phyloP scores from a whole-genome alignment of 2,113 vertebrate genomes.

The Marmota monax region DNA sequence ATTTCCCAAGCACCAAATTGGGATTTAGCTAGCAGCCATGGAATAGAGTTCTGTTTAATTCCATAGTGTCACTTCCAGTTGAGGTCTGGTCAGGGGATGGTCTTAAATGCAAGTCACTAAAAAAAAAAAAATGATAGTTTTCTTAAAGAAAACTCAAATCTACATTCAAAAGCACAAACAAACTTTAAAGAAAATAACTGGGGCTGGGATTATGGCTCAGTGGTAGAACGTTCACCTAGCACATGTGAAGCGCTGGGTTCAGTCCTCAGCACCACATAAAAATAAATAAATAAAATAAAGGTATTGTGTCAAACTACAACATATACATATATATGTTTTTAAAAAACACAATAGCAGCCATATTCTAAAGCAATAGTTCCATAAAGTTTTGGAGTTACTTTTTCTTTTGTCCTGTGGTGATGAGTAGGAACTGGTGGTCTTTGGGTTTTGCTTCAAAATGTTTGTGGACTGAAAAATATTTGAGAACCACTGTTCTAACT shows the following conservation, averaged over 20 bases:
- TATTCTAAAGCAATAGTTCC: constrained; percentile 58
- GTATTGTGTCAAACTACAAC: too few species aligned
- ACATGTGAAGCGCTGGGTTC: too few species aligned
- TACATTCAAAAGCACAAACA: constrained; percentile 61
- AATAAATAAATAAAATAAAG: too few species aligned
- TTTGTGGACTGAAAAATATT: constrained; percentile 71
- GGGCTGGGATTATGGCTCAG: too few species aligned
- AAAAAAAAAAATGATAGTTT: constrained; percentile 43
- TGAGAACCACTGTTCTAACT: constrained; percentile 74
- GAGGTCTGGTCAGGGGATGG: constrained; percentile 39
- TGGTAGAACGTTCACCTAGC: too few species aligned
- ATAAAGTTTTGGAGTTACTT: not conserved
- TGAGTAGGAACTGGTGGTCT: constrained; percentile 66
- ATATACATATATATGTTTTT: too few species aligned
- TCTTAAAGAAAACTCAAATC: constrained; percentile 58
- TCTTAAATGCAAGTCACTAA: constrained; percentile 61
- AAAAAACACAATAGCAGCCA: constrained; percentile 41
- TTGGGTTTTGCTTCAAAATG: constrained; percentile 72
- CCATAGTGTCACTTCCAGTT: constrained; percentile 47
- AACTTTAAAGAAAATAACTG: constrained; percentile 46
- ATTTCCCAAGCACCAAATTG: constrained; percentile 46
- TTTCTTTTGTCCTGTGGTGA: not conserved
- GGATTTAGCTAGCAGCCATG: constrained; percentile 32
- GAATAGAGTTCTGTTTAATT: constrained; percentile 59
- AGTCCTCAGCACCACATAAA: too few species aligned